A percentile compares a stretch with the other conserved stretches of the same genome.
Conservation (phyloP, 2,113 vertebrate species). For the Colaptes auratus region DNA sequence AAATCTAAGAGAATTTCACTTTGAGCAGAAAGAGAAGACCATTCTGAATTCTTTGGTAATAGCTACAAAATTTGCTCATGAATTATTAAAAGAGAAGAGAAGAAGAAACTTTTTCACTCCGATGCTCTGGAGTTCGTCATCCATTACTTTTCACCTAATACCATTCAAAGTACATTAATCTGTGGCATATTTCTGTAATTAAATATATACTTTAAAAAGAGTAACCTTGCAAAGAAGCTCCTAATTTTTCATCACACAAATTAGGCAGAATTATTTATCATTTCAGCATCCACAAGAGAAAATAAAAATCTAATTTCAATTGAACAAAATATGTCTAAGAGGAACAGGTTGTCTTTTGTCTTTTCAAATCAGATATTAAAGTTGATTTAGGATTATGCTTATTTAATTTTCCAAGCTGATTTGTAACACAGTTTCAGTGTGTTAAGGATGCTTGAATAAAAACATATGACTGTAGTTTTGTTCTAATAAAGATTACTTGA, state of each 20-base stretch:
- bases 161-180: not conserved
- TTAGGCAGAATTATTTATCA: not conserved
- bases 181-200: rapidly evolving
- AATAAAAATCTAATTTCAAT: not conserved
- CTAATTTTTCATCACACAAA: not conserved
- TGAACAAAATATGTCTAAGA: not conserved
- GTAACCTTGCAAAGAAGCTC: not conserved
- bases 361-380: not conserved
- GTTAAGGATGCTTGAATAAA: not conserved
- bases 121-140: not conserved
- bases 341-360: rapidly evolving
- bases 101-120: not conserved
- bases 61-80: not conserved
- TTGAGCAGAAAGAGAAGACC: not conserved
- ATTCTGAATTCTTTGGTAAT: not conserved
- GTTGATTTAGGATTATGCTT: not conserved
- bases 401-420: not conserved
- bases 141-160: not conserved
- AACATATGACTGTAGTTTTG: not conserved
- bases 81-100: not conserved
- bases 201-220: no score
- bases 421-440: not conserved
- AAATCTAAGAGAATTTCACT: not conserved
- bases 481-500: not conserved
- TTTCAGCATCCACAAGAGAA: not conserved